These are phyloP conservation scores for Lasiurus cinereus DNA, from an alignment of 2,113 vertebrate genomes.

Conservation along the genomic window DNA sequence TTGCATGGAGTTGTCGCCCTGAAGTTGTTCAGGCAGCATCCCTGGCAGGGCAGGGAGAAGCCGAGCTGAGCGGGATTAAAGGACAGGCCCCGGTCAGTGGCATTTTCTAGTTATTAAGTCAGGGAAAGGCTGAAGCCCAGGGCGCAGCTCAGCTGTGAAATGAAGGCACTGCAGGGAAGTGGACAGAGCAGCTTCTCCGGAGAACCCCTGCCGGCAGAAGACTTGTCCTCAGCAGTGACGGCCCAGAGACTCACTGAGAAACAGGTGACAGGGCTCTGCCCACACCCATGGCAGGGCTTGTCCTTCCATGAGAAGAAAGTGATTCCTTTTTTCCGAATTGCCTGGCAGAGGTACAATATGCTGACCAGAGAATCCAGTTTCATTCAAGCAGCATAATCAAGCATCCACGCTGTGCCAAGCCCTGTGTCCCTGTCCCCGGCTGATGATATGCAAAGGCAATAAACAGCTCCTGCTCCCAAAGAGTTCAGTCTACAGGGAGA, in stretches of 20 bases:
- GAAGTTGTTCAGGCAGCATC: background rate
- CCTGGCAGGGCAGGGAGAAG: background rate
- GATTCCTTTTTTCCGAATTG: background rate
- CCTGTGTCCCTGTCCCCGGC: background rate
- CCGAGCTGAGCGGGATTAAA: background rate
- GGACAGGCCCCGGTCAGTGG: background rate
- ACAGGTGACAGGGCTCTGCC: background rate
- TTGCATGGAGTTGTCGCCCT: background rate
- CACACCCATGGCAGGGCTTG: no score
- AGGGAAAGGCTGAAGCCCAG: background rate
- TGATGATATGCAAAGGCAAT: conserved; percentile 58
- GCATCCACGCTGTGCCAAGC: background rate
- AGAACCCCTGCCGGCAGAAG: background rate
- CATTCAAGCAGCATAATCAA: background rate
- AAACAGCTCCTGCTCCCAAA: background rate
- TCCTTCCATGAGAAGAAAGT: background rate
- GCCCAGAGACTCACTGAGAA: background rate
- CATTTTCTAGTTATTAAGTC: background rate
- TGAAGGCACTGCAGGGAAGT: background rate
- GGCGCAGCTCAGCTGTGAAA: no score
- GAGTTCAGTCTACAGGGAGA: background rate
- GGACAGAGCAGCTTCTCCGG: background rate
- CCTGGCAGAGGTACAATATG: background rate
- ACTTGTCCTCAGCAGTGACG: background rate
- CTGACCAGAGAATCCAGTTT: conserved; percentile 15